Base-by-base conservation (phyloP, 2,888 invertebrate genomes). In the Eubasilissa splendida region DNA sequence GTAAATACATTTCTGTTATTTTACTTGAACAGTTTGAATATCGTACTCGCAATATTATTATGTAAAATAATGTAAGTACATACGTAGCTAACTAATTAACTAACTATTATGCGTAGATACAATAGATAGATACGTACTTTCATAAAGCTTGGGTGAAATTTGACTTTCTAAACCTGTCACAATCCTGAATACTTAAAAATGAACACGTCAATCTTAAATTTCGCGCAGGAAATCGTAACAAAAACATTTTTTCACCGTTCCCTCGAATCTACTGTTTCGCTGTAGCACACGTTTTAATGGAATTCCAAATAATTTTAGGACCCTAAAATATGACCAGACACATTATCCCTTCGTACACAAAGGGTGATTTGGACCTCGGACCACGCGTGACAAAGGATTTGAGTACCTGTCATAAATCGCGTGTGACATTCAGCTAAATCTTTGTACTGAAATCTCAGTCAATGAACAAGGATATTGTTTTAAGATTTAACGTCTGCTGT, bases 391-490 rank as follows among this genome's bases (percentile, higher is more conserved):
- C 71, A 73, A 73, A 56, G 42, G 56, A 33, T 58, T 42, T 58
- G 2, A 73, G 42, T 12, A 73, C 42, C 31, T n/a, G 58, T 58
- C 71, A 73, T 73, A 73, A 73, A 73, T 73, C 71, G 2, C 12
- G 9, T n/a, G 33, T n/a, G 56, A 52, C 53, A 31, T 33, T 73
- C n/a, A 42, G 7, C 7, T 4, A 73, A 70, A 54, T 54, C 22
- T 54, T 54, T 12, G 2, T 4, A 22, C 58, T 4, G 58, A 58
- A 11, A 8, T n/a, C 58, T n/a, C 58, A 58, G 11, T 42, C 42
- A 42, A 42, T 42, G 42, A 42, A 7, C 42, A 7, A 7, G 7
- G 4, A 42, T 7, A 42, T 42, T 60, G 60, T 60, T 60, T 60
- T 60, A 60, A 60, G 3, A 42, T 42, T 42, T 42, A 1, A 42